Evolutionary conservation across 2,888 invertebrate genomes (phyloP).

Genomic region (Rhingia rostrata): DNA sequence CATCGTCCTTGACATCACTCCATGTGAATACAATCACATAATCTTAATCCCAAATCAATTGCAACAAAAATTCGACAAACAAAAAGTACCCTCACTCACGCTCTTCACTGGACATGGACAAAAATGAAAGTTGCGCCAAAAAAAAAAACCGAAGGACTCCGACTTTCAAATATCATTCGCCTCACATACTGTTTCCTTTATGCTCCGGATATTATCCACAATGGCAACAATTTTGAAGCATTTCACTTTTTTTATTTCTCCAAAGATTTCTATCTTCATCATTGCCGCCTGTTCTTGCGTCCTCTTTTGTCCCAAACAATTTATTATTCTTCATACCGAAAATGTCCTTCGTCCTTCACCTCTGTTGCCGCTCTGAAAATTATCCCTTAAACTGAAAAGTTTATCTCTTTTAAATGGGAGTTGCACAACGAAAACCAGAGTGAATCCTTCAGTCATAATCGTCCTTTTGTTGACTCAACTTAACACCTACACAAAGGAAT

Average conservation of each 20-base stretch:
- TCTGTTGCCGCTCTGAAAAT: background rate
- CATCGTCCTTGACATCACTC: slow-evolving; percentile 49
- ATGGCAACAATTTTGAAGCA: slow-evolving; percentile 64
- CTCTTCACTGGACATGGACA: background rate
- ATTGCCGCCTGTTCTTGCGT: slow-evolving; percentile 7
- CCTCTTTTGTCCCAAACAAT: slow-evolving; percentile 55
- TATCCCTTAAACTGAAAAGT: slow-evolving; percentile 51
- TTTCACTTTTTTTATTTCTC: slow-evolving; percentile 35
- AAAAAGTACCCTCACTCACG: slow-evolving; percentile 10
- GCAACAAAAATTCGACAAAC: slow-evolving; percentile 30
- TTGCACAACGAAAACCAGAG: background rate
- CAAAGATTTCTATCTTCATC: slow-evolving; percentile 52
- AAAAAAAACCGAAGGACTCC: slow-evolving; percentile 24
- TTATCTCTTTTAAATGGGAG: slow-evolving; percentile 32
- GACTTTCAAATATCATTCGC: slow-evolving; percentile 50
- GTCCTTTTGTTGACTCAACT: slow-evolving; percentile 61
- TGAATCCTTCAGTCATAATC: slow-evolving; percentile 58
- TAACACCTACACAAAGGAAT: slow-evolving; percentile 35
- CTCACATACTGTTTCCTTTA: slow-evolving; percentile 59
- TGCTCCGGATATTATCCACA: slow-evolving; percentile 57
- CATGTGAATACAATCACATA: slow-evolving; percentile 38
- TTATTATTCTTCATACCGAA: slow-evolving; percentile 32
- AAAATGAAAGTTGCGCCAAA: slow-evolving; percentile 19
- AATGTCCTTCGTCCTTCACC: slow-evolving; percentile 11
- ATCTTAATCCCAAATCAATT: slow-evolving; percentile 66